phyloP scores from a whole-genome alignment of 2,797 vertebrate genomes.

The Bufotes viridis region DNA sequence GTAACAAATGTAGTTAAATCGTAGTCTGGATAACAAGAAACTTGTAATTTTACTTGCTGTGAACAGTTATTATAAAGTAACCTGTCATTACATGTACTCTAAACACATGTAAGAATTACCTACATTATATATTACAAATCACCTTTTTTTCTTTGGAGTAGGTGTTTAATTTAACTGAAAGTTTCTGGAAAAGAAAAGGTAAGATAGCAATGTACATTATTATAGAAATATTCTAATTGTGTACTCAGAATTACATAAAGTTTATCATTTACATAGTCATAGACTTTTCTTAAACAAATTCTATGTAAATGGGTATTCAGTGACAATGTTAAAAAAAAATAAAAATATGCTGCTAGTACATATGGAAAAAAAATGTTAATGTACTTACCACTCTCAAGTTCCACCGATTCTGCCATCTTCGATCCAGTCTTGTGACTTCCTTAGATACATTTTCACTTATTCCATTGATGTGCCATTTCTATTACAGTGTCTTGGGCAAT shows the following conservation, averaged over 20 bases:
- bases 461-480: no score
- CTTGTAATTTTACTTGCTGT: slow-evolving; percentile 65
- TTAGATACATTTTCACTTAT: no score
- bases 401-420: no score
- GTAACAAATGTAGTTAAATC: slow-evolving; percentile 54
- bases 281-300: neutral
- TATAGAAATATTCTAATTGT: slow-evolving; percentile 37
- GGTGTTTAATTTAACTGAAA: slow-evolving; percentile 65
- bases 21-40: slow-evolving; percentile 66
- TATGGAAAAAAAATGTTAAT: no score
- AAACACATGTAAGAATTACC: slow-evolving; percentile 52
- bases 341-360: no score
- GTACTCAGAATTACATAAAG: slow-evolving; percentile 25
- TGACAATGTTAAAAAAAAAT: no score
- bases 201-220: slow-evolving; percentile 53
- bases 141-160: slow-evolving; percentile 33
- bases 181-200: slow-evolving; percentile 55
- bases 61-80: slow-evolving; percentile 63
- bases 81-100: slow-evolving; percentile 64
- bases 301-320: no score
- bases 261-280: slow-evolving; percentile 10
- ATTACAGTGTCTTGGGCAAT: no score
- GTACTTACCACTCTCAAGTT: no score
- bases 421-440: no score
- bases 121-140: slow-evolving; percentile 54